Conservation (phyloP, 2,113 vertebrate genomes). For the cattle (Bos taurus) region ARS-UCD2.0 NC_037331.1:43916001-43916500, state of each 20-base stretch:
- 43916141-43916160: background rate
- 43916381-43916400: background rate
- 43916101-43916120: background rate
- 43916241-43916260: background rate
- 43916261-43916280: background rate
- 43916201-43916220: background rate
- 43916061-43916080: background rate
- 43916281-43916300: background rate
- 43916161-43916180: background rate
- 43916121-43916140: background rate
- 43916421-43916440: conserved; percentile 23
- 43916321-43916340: background rate
- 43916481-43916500: background rate
- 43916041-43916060: background rate
- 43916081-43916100: conserved; percentile 2
- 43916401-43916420: background rate
- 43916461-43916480: conserved; percentile 51
- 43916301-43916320: background rate
- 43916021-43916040: background rate
- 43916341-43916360: background rate
- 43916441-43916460: background rate
- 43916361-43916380: background rate
- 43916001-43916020: background rate
- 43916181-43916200: background rate
- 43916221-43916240: background rate